phyloP scores from a whole-genome alignment of 1,140 invertebrate species.

The Nephotettix cincticeps region DNA sequence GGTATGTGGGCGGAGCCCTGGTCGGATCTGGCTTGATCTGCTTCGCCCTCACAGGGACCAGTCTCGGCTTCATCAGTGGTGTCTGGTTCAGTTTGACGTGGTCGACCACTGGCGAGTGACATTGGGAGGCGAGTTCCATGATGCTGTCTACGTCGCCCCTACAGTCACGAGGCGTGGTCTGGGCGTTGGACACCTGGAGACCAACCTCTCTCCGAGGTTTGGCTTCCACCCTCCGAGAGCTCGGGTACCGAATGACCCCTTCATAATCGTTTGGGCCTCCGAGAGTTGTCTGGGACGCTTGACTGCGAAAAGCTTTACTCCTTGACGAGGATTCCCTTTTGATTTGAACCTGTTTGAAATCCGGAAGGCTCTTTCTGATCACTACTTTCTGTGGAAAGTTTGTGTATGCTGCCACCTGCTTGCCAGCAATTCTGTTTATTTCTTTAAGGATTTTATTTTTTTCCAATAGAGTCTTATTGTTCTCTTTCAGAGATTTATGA shows the following conservation, averaged over 20 bases:
- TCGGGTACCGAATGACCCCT: conserved; percentile 3
- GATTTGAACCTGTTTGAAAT: neutral
- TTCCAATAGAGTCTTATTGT: neutral
- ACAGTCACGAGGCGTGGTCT: neutral
- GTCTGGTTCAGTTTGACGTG: conserved; percentile 14
- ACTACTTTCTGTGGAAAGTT: neutral
- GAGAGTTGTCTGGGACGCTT: neutral
- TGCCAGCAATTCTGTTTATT: conserved; percentile 1
- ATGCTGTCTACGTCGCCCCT: neutral
- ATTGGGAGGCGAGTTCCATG: neutral
- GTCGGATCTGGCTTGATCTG: neutral
- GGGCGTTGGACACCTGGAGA: neutral
- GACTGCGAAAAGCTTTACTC: neutral
- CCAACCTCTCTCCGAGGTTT: conserved; percentile 2
- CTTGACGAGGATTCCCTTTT: neutral
- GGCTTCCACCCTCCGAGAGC: neutral
- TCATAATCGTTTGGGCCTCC: neutral
- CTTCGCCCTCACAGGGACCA: neutral
- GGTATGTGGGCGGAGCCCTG: neutral
- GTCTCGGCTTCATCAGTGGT: neutral
- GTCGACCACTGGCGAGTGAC: neutral
- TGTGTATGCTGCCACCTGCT: neutral
- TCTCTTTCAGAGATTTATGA: neutral
- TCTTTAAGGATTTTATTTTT: neutral
- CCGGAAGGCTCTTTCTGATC: neutral